Conservation (phyloP, 2,888 invertebrate genomes). For the Poecilus cupreus region DNA sequence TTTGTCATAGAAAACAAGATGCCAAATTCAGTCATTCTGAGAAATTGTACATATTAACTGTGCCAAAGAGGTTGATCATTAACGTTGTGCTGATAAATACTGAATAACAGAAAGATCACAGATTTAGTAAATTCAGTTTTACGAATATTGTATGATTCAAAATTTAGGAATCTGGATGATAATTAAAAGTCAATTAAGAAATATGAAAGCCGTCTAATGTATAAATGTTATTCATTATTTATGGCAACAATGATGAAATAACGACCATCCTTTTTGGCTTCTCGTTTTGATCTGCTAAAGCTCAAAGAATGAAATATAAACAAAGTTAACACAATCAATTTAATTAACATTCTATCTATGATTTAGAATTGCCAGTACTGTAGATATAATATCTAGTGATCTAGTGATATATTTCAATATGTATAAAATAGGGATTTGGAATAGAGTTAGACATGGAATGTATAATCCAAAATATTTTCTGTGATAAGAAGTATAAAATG, state of each 20-base stretch:
- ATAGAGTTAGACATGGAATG: constrained; percentile 47
- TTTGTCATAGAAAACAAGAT: constrained; percentile 24
- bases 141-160: too few species aligned
- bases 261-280: background rate
- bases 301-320: constrained; percentile 14
- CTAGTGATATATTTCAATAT: constrained; percentile 18
- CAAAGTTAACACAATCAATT: background rate
- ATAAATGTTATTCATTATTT: background rate
- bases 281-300: constrained; percentile 14
- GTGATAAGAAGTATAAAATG: constrained; percentile 47
- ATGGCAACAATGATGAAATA: background rate
- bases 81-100: too few species aligned
- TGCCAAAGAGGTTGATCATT: background rate
- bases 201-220: background rate
- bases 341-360: background rate
- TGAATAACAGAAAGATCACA: too few species aligned
- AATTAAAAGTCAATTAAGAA: background rate
- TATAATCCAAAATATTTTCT: constrained; percentile 52
- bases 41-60: constrained; percentile 9
- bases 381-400: constrained; percentile 8
- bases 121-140: too few species aligned
- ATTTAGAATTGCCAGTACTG: constrained; percentile 33
- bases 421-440: constrained; percentile 44
- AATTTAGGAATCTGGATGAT: background rate
- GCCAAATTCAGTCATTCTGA: constrained; percentile 31